Percentiles rank a stretch among this genome's conserved stretches.
phyloP scores from a whole-genome alignment of 1,140 invertebrate genomes.

The Drosophila pruinosa region DNA sequence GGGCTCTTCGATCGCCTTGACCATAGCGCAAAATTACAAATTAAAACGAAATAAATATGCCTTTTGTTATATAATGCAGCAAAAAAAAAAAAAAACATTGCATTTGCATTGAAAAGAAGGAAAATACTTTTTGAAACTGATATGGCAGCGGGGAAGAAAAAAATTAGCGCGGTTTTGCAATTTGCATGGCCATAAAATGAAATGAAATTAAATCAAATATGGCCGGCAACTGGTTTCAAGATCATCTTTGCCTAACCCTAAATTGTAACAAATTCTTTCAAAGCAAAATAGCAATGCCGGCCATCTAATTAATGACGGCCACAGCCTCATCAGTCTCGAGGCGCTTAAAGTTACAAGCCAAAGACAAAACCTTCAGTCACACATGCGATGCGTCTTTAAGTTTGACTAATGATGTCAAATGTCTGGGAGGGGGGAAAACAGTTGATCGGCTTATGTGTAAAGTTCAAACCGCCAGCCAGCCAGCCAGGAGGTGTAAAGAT shows the following conservation, averaged over 20 bases:
- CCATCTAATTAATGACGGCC: conserved; percentile 64
- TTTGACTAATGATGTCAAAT: conserved; percentile 79
- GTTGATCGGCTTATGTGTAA: conserved; percentile 72
- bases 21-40: conserved; percentile 80
- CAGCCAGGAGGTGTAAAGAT: conserved; percentile 40
- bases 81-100: conserved; percentile 42
- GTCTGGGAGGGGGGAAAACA: conserved; percentile 18
- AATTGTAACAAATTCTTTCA: conserved; percentile 47
- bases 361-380: conserved; percentile 47
- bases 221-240: conserved; percentile 43
- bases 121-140: conserved; percentile 60
- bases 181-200: conserved; percentile 62
- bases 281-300: not conserved
- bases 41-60: conserved; percentile 81
- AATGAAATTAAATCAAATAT: conserved; percentile 60
- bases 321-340: conserved; percentile 46
- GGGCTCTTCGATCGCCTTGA: conserved; percentile 37
- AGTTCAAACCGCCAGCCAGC: conserved; percentile 68
- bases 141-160: conserved; percentile 34
- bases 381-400: conserved; percentile 76
- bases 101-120: not conserved
- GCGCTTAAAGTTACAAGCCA: conserved; percentile 53
- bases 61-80: conserved; percentile 68
- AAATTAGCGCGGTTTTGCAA: conserved; percentile 80
- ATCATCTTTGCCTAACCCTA: not conserved